Conservation (phyloP, 1,140 invertebrate species). For the Psilanteris sp. region DNA sequence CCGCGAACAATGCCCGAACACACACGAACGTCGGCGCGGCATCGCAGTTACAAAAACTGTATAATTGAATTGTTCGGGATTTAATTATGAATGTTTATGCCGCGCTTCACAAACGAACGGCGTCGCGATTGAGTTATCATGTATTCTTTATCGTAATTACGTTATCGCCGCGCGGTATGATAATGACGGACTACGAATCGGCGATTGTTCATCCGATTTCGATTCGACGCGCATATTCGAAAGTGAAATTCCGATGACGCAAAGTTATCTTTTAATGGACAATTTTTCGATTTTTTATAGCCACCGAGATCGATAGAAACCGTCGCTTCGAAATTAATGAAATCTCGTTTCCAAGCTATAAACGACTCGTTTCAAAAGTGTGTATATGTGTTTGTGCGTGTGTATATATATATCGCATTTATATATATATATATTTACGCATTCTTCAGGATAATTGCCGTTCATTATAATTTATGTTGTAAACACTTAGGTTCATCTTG, state of each 20-base stretch:
- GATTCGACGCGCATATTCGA: neutral
- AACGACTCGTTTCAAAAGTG: no score
- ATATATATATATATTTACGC: no score
- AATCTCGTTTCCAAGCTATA: no score
- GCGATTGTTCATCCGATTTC: neutral
- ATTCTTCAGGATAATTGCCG: no score
- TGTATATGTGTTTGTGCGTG: no score
- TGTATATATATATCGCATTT: no score
- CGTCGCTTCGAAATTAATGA: no score
- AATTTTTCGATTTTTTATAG: neutral
- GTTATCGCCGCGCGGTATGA: slow-evolving; percentile 25
- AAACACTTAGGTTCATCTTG: slow-evolving; percentile 15
- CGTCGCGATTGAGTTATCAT: slow-evolving; percentile 37
- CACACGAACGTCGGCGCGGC: slow-evolving; percentile 23
- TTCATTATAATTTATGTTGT: slow-evolving; percentile 46
- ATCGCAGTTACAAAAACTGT: slow-evolving; percentile 56
- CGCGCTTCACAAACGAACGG: slow-evolving; percentile 38
- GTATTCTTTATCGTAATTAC: slow-evolving; percentile 39
- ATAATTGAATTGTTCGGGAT: slow-evolving; percentile 60
- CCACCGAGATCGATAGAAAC: neutral
- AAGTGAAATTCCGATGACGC: neutral
- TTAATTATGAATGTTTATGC: slow-evolving; percentile 58
- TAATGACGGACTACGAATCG: no score
- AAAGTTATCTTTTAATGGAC: neutral
- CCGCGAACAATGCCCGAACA: slow-evolving; percentile 45